Conservation (phyloP, 2,888 invertebrate species). For the Cataglyphis cursor region DNA sequence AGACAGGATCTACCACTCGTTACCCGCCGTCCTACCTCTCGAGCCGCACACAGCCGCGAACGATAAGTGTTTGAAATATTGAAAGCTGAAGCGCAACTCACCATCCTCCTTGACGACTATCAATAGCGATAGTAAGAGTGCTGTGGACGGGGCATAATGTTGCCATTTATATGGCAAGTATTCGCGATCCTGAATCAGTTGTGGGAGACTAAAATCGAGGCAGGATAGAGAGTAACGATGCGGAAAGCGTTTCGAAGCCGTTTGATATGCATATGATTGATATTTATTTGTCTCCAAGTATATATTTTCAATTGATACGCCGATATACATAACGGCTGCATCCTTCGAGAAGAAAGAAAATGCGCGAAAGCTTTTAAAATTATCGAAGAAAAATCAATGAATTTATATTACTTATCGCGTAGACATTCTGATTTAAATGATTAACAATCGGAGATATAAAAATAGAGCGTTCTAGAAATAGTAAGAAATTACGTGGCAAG, state of each 20-base stretch:
- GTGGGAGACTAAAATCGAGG: slow-evolving; percentile 50
- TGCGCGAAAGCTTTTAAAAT: background rate
- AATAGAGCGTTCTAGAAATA: background rate
- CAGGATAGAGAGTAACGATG: background rate
- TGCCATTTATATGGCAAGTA: slow-evolving; percentile 80
- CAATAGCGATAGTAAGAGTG: slow-evolving; percentile 57
- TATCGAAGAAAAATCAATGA: background rate
- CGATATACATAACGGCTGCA: background rate
- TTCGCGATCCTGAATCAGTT: background rate
- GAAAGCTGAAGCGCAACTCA: slow-evolving; percentile 83
- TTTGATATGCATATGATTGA: slow-evolving; percentile 69
- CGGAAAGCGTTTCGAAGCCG: slow-evolving; percentile 17
- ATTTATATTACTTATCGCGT: too few species aligned
- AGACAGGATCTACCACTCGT: slow-evolving; percentile 58
- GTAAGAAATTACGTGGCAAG: background rate
- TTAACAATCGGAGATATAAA: background rate
- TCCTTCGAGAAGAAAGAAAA: background rate
- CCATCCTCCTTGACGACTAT: slow-evolving; percentile 51
- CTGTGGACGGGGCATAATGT: slow-evolving; percentile 78
- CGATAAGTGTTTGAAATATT: slow-evolving; percentile 87
- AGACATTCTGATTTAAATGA: background rate
- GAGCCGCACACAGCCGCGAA: slow-evolving; percentile 71
- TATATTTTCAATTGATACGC: background rate
- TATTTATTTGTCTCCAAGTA: slow-evolving; percentile 34
- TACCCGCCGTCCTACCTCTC: slow-evolving; percentile 23